Evolutionary conservation across 2,888 invertebrate species (phyloP).

Genomic region (Anthrax anthrax): DNA sequence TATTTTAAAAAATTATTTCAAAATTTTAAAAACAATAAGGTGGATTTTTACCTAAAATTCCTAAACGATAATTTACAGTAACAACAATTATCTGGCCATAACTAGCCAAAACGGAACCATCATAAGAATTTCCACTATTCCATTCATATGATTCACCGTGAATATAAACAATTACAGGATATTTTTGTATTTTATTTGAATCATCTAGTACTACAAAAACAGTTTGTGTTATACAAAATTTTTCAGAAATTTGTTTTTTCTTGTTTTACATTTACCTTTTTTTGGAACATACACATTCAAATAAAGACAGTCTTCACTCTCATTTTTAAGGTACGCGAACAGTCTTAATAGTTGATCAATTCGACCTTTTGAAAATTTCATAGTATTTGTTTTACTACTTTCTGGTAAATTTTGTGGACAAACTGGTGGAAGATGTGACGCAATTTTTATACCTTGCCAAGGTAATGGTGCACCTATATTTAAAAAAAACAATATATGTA

Average conservation of each 20-base stretch:
- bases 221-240: no score
- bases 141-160: slow-evolving; percentile 94
- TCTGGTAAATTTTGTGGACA: slow-evolving; percentile 73
- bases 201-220: slow-evolving; percentile 13
- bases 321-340: slow-evolving; percentile 50
- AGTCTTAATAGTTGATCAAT: slow-evolving; percentile 58
- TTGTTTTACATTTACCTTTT: slow-evolving; percentile 45
- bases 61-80: slow-evolving; percentile 70
- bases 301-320: slow-evolving; percentile 80
- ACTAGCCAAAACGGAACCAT: slow-evolving; percentile 82
- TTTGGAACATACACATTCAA: slow-evolving; percentile 85
- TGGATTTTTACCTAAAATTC: slow-evolving; percentile 56
- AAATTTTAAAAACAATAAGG: neutral
- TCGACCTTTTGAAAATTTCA: slow-evolving; percentile 48
- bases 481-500: no score
- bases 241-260: no score
- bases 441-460: slow-evolving; percentile 58
- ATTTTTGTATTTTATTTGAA: slow-evolving; percentile 39
- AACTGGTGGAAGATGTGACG: slow-evolving; percentile 60
- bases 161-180: slow-evolving; percentile 80
- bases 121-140: slow-evolving; percentile 95
- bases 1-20: neutral
- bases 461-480: slow-evolving; percentile 62
- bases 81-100: slow-evolving; percentile 82
- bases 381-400: slow-evolving; percentile 42